A percentile compares a stretch with the other conserved stretches of the same genome.
phyloP scores from a whole-genome alignment of 1,140 invertebrate species.

The Drosophila kepulauana region DNA sequence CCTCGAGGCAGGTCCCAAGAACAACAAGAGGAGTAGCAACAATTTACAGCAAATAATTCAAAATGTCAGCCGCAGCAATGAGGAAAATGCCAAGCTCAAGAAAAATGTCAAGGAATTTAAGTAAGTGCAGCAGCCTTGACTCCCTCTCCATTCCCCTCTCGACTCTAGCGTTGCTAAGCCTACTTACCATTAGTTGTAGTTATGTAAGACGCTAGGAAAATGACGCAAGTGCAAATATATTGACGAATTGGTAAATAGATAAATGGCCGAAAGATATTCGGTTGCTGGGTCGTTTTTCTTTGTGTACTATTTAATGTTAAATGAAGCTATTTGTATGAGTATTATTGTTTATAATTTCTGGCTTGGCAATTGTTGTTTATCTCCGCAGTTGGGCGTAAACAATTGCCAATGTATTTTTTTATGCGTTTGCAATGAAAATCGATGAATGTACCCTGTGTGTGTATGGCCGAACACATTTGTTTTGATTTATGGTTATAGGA shows the following conservation, averaged over 20 bases:
- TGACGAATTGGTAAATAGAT: constrained; percentile 22
- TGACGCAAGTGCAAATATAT: constrained; percentile 22
- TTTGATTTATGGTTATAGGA: constrained; percentile 67
- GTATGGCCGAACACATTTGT: constrained; percentile 44
- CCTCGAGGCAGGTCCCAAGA: constrained; percentile 39
- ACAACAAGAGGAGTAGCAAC: background rate
- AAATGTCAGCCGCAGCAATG: constrained; percentile 75
- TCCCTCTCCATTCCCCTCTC: background rate
- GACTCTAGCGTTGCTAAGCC: background rate
- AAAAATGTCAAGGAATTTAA: constrained; percentile 62
- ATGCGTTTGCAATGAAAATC: constrained; percentile 61
- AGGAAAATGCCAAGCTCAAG: constrained; percentile 52
- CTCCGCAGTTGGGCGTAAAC: constrained; percentile 46
- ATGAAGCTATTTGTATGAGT: background rate
- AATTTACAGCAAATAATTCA: constrained; percentile 76
- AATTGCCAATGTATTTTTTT: constrained; percentile 62
- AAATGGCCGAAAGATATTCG: background rate
- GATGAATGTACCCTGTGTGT: constrained; percentile 69
- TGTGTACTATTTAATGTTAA: too few relatives aligned
- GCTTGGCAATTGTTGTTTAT: constrained; percentile 63
- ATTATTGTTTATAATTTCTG: constrained; percentile 58
- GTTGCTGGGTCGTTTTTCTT: background rate
- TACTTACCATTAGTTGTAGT: constrained; percentile 10
- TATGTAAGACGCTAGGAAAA: constrained; percentile 29
- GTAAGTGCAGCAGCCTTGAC: constrained; percentile 25